Conservation (phyloP, 1,140 invertebrate genomes). For the Sycobia sp. region DNA sequence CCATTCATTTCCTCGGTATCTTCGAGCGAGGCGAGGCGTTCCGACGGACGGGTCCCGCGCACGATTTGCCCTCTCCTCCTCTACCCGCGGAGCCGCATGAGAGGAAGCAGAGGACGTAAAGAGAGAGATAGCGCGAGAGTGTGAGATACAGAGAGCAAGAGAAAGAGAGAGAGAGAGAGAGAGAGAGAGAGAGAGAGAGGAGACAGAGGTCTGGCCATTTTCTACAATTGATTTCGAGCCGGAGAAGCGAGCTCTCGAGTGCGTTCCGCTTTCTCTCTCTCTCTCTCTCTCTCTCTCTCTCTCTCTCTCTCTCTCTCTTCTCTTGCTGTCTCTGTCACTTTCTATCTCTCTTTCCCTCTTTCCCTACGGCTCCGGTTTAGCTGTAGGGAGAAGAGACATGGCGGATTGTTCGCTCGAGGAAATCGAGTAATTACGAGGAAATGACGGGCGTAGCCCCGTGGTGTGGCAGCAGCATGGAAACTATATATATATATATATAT, state of each 20-base stretch:
- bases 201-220: too few relatives aligned
- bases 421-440: slow-evolving; percentile 59
- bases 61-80: slow-evolving; percentile 28
- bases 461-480: slow-evolving; percentile 32
- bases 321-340: slow-evolving; percentile 8
- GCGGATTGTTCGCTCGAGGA: slow-evolving; percentile 41
- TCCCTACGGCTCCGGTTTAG: neutral
- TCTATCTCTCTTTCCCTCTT: neutral
- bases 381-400: neutral
- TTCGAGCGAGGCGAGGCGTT: slow-evolving; percentile 38
- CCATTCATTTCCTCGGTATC: slow-evolving; percentile 58
- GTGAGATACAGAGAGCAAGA: too few relatives aligned
- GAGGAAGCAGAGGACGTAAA: neutral
- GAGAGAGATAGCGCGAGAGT: too few relatives aligned
- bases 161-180: too few relatives aligned
- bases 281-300: neutral
- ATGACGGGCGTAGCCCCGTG: slow-evolving; percentile 55
- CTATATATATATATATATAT: too few relatives aligned
- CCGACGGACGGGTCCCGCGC: slow-evolving; percentile 20
- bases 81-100: neutral
- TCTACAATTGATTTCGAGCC: slow-evolving; percentile 49
- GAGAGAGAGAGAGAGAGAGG: too few relatives aligned
- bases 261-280: slow-evolving; percentile 19
- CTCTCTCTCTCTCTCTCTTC: slow-evolving; percentile 5
- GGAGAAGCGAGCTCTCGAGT: slow-evolving; percentile 1